These are phyloP conservation scores for Brachystomella parvula DNA, from an alignment of 1,140 invertebrate species.

Conservation along the genomic window DNA sequence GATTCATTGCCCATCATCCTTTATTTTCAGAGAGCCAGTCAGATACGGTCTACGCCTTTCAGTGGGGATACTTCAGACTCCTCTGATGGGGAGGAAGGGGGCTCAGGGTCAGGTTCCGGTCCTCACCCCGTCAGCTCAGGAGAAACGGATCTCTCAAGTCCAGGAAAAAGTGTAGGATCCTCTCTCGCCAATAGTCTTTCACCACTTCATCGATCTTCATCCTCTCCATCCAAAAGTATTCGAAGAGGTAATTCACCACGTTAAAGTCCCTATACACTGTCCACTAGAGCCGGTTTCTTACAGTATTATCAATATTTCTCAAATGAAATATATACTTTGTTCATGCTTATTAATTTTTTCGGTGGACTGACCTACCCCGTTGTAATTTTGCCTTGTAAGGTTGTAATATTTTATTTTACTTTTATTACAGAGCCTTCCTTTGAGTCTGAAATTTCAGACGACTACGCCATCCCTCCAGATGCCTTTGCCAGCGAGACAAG, in stretches of 20 bases:
- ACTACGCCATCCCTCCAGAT: conserved; percentile 92
- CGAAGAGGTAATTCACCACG: conserved; percentile 29
- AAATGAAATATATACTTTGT: too few relatives aligned
- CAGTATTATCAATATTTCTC: too few relatives aligned
- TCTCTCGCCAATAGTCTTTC: conserved; percentile 39
- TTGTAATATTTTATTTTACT: background rate
- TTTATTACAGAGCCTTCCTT: conserved; percentile 77
- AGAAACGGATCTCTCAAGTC: conserved; percentile 37
- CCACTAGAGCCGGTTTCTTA: background rate
- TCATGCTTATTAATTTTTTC: too few relatives aligned
- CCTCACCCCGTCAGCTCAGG: conserved; percentile 38
- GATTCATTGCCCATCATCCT: background rate
- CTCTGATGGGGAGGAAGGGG: conserved; percentile 69
- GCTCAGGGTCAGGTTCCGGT: conserved; percentile 34
- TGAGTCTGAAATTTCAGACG: conserved; percentile 86
- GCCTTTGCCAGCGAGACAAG: conserved; percentile 65
- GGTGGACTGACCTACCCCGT: background rate
- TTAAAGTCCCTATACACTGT: background rate
- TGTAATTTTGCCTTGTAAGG: background rate
- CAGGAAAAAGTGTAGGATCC: conserved; percentile 35
- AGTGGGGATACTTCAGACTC: conserved; percentile 90
- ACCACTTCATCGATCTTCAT: conserved; percentile 35
- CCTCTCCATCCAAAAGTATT: conserved; percentile 37
- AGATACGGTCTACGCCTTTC: conserved; percentile 90
- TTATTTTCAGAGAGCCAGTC: conserved; percentile 67